phyloP scores from a whole-genome alignment of 2,113 vertebrate species.

The Peromyscus polionotus region DNA sequence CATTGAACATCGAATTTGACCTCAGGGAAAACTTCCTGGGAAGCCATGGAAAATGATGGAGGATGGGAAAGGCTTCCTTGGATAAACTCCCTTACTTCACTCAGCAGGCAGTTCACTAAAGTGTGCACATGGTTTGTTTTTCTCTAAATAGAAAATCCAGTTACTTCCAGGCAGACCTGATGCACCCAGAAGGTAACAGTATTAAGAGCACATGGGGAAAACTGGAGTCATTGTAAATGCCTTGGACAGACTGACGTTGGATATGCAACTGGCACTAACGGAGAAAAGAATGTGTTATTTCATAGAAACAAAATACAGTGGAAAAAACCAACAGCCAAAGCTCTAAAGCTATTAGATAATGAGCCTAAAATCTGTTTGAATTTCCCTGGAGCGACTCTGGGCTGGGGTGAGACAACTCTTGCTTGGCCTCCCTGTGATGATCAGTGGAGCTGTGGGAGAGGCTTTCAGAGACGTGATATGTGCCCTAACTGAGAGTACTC shows the following conservation, averaged over 20 bases:
- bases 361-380: not conserved
- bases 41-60: constrained; percentile 56
- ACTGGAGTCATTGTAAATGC: not conserved
- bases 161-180: constrained; percentile 26
- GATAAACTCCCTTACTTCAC: not conserved
- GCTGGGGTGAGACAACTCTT: not conserved
- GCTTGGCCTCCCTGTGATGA: not conserved
- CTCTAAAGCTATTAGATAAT: not conserved
- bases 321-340: not conserved
- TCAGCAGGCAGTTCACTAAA: not conserved
- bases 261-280: not conserved
- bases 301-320: not conserved
- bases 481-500: not conserved
- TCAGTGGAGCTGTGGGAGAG: too few relatives aligned
- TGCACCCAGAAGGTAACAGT: constrained; percentile 59
- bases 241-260: not conserved
- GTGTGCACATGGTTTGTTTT: not conserved
- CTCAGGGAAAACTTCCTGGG: constrained; percentile 62
- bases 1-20: constrained; percentile 58
- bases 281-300: constrained; percentile 37
- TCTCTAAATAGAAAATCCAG: constrained; percentile 62
- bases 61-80: constrained; percentile 55
- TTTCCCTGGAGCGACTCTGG: not conserved
- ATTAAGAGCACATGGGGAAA: constrained; percentile 5
- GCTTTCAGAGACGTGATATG: not conserved